Base-by-base conservation (phyloP, 2,888 invertebrate genomes). In the Chironomus riparius region DNA sequence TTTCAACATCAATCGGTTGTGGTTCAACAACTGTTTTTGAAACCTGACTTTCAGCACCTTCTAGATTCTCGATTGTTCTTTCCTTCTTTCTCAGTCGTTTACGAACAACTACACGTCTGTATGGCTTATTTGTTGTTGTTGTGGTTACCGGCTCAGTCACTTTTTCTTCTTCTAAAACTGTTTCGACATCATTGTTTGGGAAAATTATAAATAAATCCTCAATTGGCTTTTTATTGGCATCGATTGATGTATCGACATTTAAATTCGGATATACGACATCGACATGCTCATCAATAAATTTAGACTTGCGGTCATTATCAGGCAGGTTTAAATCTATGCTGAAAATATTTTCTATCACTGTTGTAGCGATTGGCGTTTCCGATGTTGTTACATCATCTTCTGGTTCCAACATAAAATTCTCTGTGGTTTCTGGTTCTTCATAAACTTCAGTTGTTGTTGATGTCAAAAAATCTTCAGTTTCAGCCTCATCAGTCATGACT, bases 161-260 rank as follows among this genome's bases (percentile, higher is more conserved):
- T 38, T 38, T 38, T 38, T 38, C 38, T 38, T 10, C 38, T 38
- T 38, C 38, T 6, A 38, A 62, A 28, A 47, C 61, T n/a, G 73
- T 28, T 68, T 74, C 48, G 28, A 74, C 61, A 48, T 74, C 68
- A 15, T 47, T 38, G n/a, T 74, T 68, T 7, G 74, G 74, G n/a
- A 48, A 74, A 22, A 74, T 68, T 4, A 74, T 18, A 15, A 56
- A 56, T 15, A 56, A 56, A 18, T 6, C 2, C 15, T 56, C 56
- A 56, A 18, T 18, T 56, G 38, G 38, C 38, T 28, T 62, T 38
- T 47, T n/a, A 18, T 65, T 65, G 65, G 15, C 18, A 56, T 38
- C 38, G 38, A 38, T 38, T 38, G 38, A 38, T 38, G 38, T 38
- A 38, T 18, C 7, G 56, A 56, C 15, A 18, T 56, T 15, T 7